phyloP scores from a whole-genome alignment of 2,797 vertebrate species.

The Tapirus indicus region DNA sequence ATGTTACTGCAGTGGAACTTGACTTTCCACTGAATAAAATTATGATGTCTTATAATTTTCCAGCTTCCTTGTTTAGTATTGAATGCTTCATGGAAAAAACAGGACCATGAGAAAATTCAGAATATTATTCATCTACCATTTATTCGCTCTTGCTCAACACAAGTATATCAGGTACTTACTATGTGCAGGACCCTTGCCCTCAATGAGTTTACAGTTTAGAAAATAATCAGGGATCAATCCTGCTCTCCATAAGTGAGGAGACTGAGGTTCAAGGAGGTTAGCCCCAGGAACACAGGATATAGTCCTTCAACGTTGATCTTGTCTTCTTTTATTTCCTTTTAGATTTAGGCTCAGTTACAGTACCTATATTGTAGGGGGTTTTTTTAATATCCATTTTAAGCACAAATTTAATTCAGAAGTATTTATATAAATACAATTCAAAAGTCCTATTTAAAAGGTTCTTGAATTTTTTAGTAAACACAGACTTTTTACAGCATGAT shows the following conservation, averaged over 20 bases:
- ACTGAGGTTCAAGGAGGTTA: neutral
- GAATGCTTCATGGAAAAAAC: neutral
- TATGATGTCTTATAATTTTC: neutral
- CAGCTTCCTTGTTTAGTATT: neutral
- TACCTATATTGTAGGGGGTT: neutral
- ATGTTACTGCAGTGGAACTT: neutral
- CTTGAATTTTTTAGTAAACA: neutral
- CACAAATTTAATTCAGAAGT: neutral
- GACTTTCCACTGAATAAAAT: neutral
- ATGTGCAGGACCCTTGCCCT: neutral
- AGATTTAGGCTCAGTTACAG: neutral
- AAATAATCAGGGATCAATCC: neutral
- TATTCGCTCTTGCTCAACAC: neutral
- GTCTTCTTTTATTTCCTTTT: neutral
- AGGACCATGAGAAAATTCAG: neutral
- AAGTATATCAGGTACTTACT: neutral
- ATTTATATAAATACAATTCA: neutral
- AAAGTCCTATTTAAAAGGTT: neutral
- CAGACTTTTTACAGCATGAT: neutral
- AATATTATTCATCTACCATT: neutral
- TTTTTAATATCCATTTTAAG: neutral
- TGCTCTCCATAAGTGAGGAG: neutral
- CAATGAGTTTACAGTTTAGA: neutral
- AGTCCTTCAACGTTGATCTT: neutral
- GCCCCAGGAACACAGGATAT: too few species aligned